These are phyloP conservation scores for Rotaria socialis DNA, from an alignment of 2,888 invertebrate genomes.

Conservation along the genomic window DNA sequence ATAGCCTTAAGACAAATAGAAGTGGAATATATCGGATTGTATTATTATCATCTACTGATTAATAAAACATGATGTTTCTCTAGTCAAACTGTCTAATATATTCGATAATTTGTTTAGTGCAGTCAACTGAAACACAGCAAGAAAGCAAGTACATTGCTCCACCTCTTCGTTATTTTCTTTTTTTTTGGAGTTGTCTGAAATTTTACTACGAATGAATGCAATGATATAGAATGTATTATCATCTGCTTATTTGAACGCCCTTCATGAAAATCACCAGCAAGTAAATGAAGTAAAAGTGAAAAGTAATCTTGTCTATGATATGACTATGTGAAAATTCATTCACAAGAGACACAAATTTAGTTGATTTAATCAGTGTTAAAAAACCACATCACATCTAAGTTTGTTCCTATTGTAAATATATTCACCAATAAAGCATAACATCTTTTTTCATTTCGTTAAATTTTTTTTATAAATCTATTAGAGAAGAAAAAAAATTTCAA, in stretches of 20 bases:
- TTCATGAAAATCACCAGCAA: background rate
- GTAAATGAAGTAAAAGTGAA: background rate
- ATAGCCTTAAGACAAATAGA: background rate
- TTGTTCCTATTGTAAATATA: too few species aligned
- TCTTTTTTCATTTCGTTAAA: too few species aligned
- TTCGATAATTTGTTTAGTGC: background rate
- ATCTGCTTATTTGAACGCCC: background rate
- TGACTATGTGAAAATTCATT: background rate
- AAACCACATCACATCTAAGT: background rate
- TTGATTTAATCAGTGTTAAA: background rate
- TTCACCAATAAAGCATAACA: too few species aligned
- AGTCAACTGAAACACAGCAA: background rate
- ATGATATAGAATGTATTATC: background rate
- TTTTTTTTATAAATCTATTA: too few species aligned
- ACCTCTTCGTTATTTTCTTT: background rate
- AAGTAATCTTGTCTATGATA: background rate
- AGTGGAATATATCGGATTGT: background rate
- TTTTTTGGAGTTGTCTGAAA: background rate
- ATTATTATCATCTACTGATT: background rate
- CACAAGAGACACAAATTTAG: background rate
- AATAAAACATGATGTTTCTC: background rate
- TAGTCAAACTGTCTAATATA: background rate
- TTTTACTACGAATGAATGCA: background rate
- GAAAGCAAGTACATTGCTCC: background rate
- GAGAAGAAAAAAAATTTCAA: too few species aligned